Base-by-base conservation (phyloP, 1,140 invertebrate genomes). In the Harlomillsia oculata region DNA sequence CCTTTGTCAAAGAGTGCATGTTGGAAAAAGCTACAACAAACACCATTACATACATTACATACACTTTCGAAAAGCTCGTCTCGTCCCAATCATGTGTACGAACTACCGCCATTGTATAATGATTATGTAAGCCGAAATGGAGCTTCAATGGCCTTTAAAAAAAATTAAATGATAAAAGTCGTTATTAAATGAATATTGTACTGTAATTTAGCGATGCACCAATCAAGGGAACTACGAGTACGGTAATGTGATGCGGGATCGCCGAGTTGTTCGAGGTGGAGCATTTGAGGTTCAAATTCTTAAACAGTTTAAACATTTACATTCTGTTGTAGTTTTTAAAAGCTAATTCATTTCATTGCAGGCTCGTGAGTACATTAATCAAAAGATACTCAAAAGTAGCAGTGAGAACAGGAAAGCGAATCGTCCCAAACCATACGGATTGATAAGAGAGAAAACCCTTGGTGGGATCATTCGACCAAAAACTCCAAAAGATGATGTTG, bases 401-500 rank as follows among this genome's bases (percentile, higher is more conserved):
- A 48, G n/a, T 21, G 29, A 28, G 34, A 32, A 9, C 16, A 32
- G 28, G 34, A 34, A 48, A 20, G 11, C 20, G 45, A 21, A 32
- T 32, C 0, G 23, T 48, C 14, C 28, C 36, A 14, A 32, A 32
- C 16, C 18, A 48, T 6, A 1, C 16, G 25, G 25, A 48, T 21
- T 16, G n/a, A 5, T 16, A 32, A 21, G 3, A 4, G 14, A 48
- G 29, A 32, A 48, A 18, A 48, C 18, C 30, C 4, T 48, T 1
- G 45, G 45, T 21, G 45, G 45, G 25, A 48, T 48, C 13, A 5
- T 48, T 34, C 28, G 45, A 34, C 45, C 45, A 1, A 48, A 21
- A 34, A 48, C 45, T 4, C 45, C 45, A 3, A 28, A 14, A 18
- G 8, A 4, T 16, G 34, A 48, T 14, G 9, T 14, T 9, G 2